Evolutionary conservation across 2,113 vertebrate genomes (phyloP).

Genomic region (Odontesthes bonariensis): DNA sequence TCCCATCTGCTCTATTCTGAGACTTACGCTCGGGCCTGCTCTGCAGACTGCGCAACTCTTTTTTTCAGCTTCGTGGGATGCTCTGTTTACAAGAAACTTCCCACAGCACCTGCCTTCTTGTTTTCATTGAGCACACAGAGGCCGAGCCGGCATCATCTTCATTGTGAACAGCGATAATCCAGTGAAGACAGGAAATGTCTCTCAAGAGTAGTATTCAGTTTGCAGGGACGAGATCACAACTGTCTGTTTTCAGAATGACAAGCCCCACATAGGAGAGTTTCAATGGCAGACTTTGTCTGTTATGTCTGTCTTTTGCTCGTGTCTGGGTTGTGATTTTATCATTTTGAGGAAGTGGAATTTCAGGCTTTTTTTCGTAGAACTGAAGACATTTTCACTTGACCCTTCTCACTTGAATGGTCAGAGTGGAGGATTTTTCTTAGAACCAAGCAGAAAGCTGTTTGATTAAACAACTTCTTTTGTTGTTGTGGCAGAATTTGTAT

Average conservation of each 20-base stretch:
- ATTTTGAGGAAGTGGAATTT: constrained; percentile 54
- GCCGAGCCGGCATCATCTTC: constrained; percentile 13
- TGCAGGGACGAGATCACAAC: constrained; percentile 17
- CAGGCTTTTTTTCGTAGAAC: constrained; percentile 9
- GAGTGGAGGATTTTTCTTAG: not conserved
- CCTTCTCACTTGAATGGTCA: constrained; percentile 3
- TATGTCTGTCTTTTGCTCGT: constrained; percentile 9
- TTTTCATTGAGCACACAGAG: constrained; percentile 44
- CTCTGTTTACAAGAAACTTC: constrained; percentile 25
- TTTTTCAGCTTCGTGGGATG: constrained; percentile 22
- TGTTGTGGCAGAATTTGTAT: not conserved
- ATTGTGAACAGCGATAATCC: constrained; percentile 37
- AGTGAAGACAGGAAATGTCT: constrained; percentile 24
- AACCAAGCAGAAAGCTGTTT: not conserved
- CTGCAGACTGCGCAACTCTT: constrained; percentile 15
- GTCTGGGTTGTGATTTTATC: constrained; percentile 57
- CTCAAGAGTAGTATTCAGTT: constrained; percentile 20
- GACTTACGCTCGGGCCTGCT: constrained; percentile 31
- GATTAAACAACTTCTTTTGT: constrained; percentile 11
- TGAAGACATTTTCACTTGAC: constrained; percentile 18
- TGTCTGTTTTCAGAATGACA: constrained; percentile 51
- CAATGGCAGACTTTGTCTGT: constrained; percentile 19
- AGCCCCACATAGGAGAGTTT: constrained; percentile 21
- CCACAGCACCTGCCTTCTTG: constrained; percentile 35
- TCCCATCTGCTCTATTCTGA: constrained; percentile 61